Evolutionary conservation across 1,140 invertebrate genomes (phyloP).

Genomic region (Chironomus striatipennis): DNA sequence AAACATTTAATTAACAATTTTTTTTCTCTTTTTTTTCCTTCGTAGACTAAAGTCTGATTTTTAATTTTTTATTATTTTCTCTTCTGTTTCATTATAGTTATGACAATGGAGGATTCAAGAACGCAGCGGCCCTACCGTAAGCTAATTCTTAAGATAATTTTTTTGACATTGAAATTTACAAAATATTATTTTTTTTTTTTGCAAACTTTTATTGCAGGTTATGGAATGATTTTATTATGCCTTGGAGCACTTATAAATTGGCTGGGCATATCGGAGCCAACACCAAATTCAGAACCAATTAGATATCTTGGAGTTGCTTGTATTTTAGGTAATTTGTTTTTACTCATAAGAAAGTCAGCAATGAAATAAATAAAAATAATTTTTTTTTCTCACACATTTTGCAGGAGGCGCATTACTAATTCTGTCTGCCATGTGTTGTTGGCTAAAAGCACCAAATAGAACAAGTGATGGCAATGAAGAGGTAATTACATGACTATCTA

Average conservation of each 20-base stretch:
- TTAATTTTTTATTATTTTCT: neutral
- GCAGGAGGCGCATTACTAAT: constrained; percentile 63
- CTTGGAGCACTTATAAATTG: constrained; percentile 69
- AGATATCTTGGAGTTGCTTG: constrained; percentile 65
- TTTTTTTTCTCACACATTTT: neutral
- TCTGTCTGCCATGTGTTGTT: constrained; percentile 66
- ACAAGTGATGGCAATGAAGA: constrained; percentile 17
- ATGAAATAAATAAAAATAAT: neutral
- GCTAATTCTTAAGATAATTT: too few relatives aligned
- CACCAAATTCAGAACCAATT: constrained; percentile 57
- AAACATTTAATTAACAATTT: too few relatives aligned
- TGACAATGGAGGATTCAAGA: constrained; percentile 54
- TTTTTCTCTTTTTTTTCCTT: too few relatives aligned
- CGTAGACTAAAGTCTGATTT: neutral
- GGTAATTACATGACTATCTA: constrained; percentile 15
- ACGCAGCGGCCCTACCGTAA: constrained; percentile 56
- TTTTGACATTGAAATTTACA: too few relatives aligned
- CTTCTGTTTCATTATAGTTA: constrained; percentile 43
- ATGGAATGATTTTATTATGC: constrained; percentile 64
- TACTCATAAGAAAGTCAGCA: neutral
- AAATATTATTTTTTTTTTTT: too few relatives aligned
- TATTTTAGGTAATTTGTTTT: constrained; percentile 37
- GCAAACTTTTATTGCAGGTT: constrained; percentile 30
- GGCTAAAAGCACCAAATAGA: constrained; percentile 54
- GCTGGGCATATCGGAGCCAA: constrained; percentile 56